Conservation (phyloP, 1,140 invertebrate species). For the Hestina assimilis region DNA sequence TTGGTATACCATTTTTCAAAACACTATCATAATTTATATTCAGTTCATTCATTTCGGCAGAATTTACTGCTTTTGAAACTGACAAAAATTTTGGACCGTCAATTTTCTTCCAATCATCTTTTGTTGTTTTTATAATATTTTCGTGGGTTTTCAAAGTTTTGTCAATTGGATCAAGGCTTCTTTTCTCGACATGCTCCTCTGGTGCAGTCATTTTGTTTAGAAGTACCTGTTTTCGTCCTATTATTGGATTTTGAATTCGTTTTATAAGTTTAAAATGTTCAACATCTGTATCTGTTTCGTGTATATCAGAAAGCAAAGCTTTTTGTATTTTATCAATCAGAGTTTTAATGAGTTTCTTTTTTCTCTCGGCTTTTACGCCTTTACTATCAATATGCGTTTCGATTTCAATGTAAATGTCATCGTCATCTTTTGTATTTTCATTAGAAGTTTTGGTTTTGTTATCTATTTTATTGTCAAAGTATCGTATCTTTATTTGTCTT, state of each 20-base stretch:
- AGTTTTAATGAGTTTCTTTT: conserved; percentile 54
- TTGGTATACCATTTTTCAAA: conserved; percentile 45
- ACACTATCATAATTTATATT: conserved; percentile 49
- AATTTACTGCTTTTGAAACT: conserved; percentile 50
- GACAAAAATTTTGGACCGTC: conserved; percentile 42
- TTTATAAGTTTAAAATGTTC: conserved; percentile 46
- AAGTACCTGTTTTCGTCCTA: conserved; percentile 19
- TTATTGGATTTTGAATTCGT: conserved; percentile 55
- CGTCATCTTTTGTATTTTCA: conserved; percentile 40
- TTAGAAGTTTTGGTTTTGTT: conserved; percentile 20
- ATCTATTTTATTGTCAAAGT: conserved; percentile 29
- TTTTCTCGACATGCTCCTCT: conserved; percentile 32
- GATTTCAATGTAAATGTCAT: conserved; percentile 67
- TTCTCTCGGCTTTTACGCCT: conserved; percentile 55
- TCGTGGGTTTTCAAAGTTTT: conserved; percentile 39
- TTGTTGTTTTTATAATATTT: conserved; percentile 32
- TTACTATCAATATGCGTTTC: conserved; percentile 67
- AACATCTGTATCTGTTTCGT: conserved; percentile 22
- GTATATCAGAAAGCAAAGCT: conserved; percentile 48
- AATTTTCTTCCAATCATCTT: conserved; percentile 41
- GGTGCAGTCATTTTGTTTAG: conserved; percentile 23
- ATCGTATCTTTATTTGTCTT: conserved; percentile 48
- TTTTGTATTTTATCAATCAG: conserved; percentile 65
- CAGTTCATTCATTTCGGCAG: conserved; percentile 49
- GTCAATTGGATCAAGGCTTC: conserved; percentile 50